Base-by-base conservation (phyloP, 1,140 invertebrate genomes). In the Nilaparvata lugens region DNA sequence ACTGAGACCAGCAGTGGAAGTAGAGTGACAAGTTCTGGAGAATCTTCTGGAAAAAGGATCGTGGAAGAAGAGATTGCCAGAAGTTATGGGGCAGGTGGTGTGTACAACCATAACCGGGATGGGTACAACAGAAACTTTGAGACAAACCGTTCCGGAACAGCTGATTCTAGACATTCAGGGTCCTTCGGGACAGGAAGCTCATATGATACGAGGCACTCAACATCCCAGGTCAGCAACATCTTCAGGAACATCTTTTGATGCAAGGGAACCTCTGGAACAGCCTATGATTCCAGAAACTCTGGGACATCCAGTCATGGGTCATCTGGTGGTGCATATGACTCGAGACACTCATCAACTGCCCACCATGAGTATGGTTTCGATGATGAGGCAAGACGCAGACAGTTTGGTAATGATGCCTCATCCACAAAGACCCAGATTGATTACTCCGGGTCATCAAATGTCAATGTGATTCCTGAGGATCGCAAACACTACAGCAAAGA, bases 401-500 rank as follows among this genome's bases (percentile, higher is more conserved):
- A 45, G 13, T 45, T 45, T 19, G 19, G n/a, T 5, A 45, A 45
- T 13, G n/a, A 19, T 45, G n/a, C 3, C n/a, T n/a, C n/a, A 19
- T 19, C n/a, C 3, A 45, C 43, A n/a, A 19, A 13, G n/a, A 5
- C 19, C 5, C n/a, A 45, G 5, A 13, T 45, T 3, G 43, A 45
- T 13, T 45, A n/a, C 13, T 16, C n/a, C 13, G 43, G 43, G 5
- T n/a, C n/a, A 45, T 4, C n/a, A 4, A 4, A 19, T 45, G 19
- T 45, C n/a, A 45, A 45, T 45, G 19, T 45, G 19, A 45, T 45
- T 16, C 43, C 43, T 45, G 52, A 58, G n/a, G 55, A 52, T 21
- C 7, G 23, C 2, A 57, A 25, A 38, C 25, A 18, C 31, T 60
- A 58, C 48, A 51, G 56, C n/a, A 60, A 63, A 38, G 60, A 66